phyloP scores from a whole-genome alignment of 2,888 invertebrate genomes.

The Timandra comae region DNA sequence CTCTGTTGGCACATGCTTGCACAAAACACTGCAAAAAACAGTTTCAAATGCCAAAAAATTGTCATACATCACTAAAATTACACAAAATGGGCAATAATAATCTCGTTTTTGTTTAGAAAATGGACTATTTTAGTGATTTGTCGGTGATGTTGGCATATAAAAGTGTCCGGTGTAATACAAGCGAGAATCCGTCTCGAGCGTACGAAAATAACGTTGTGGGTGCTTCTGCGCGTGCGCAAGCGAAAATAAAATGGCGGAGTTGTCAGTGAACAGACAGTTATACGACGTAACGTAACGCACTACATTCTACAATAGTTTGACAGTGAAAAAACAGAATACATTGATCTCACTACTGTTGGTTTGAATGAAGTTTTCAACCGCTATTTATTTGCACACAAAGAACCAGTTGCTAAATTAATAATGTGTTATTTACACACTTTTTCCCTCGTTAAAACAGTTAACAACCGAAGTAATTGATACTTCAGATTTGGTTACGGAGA shows the following conservation, averaged over 20 bases:
- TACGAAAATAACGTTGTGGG: constrained; percentile 57
- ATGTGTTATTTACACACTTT: constrained; percentile 11
- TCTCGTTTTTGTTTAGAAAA: constrained; percentile 66
- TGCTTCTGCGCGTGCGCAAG: constrained; percentile 44
- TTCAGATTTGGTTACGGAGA: neutral
- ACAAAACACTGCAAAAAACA: constrained; percentile 44
- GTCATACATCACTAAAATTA: constrained; percentile 63
- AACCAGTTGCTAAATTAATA: constrained; percentile 15
- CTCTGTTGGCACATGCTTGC: constrained; percentile 46
- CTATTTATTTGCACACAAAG: constrained; percentile 32
- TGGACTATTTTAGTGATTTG: constrained; percentile 66
- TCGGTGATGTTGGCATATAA: constrained; percentile 59
- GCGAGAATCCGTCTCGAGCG: constrained; percentile 52
- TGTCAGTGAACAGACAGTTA: constrained; percentile 49
- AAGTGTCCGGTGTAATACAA: constrained; percentile 52
- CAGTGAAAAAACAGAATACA: constrained; percentile 40
- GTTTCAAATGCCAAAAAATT: constrained; percentile 53
- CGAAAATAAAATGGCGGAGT: constrained; percentile 54
- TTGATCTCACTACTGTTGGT: constrained; percentile 31
- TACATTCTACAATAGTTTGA: constrained; percentile 46
- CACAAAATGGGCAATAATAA: constrained; percentile 66
- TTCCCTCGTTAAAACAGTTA: constrained; percentile 6
- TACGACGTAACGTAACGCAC: constrained; percentile 48
- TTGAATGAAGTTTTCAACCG: constrained; percentile 39
- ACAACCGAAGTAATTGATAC: too few relatives aligned